Evolutionary conservation across 2,113 vertebrate genomes (phyloP).

Genomic region (Rousettus leschenaultii): DNA sequence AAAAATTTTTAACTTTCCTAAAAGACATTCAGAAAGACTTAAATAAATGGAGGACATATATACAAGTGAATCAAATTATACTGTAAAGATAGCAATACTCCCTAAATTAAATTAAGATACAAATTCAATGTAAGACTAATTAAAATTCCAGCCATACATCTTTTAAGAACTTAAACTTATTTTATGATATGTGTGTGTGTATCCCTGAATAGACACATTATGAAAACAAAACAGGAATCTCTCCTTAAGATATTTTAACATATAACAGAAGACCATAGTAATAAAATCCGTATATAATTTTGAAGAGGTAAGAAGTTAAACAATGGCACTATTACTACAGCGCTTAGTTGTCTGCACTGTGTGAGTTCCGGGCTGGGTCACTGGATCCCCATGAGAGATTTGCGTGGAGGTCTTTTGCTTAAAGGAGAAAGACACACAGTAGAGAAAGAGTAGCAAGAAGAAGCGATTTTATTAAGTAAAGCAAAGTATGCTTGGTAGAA

Average conservation of each 20-base stretch:
- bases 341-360: too few relatives aligned
- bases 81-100: neutral
- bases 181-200: neutral
- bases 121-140: neutral
- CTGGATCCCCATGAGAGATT: too few relatives aligned
- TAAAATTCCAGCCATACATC: neutral
- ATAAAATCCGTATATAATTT: neutral
- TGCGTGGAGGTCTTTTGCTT: too few relatives aligned
- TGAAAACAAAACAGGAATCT: neutral
- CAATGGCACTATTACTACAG: neutral
- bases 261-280: neutral
- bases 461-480: too few relatives aligned
- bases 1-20: neutral
- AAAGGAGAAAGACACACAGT: too few relatives aligned
- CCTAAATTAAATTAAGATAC: neutral
- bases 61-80: neutral
- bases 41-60: neutral
- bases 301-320: neutral
- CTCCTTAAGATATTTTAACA: neutral
- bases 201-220: neutral
- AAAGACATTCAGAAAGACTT: neutral
- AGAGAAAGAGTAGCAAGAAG: too few relatives aligned
- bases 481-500: too few relatives aligned
- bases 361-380: too few relatives aligned
- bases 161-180: neutral